Conservation (phyloP, 2,113 vertebrate species). For the Gopherus evgoodei region DNA sequence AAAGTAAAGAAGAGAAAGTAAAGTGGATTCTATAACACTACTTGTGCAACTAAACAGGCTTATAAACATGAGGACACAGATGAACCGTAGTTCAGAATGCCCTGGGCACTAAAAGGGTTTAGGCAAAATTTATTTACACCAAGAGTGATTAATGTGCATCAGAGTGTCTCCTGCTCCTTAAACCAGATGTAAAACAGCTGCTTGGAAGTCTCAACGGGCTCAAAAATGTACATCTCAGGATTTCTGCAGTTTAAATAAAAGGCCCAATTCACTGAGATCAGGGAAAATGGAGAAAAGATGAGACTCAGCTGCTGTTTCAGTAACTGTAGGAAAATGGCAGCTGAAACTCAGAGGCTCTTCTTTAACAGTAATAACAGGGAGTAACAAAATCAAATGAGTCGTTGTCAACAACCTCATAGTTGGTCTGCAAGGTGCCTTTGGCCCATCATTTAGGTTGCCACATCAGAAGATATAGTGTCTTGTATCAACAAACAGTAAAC, state of each 20-base stretch:
- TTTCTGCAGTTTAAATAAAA: not conserved
- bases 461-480: not conserved
- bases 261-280: not conserved
- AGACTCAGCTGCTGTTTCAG: not conserved
- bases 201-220: not conserved
- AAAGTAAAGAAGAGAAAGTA: not conserved
- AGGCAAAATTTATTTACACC: not conserved
- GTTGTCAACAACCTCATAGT: not conserved
- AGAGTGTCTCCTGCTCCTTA: not conserved
- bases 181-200: not conserved
- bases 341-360: not conserved
- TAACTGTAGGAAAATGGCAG: slow-evolving; percentile 9
- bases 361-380: not conserved
- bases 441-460: not conserved
- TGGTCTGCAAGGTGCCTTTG: not conserved
- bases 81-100: not conserved
- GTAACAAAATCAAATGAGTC: not conserved
- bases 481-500: not conserved
- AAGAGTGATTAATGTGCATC: not conserved
- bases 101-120: not conserved
- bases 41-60: not conserved
- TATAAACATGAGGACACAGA: not conserved
- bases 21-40: not conserved
- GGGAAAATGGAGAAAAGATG: not conserved
- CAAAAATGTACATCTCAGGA: not conserved